Base-by-base conservation (phyloP, 2,797 vertebrate genomes). In the Hapalemur alaotrensis region DNA sequence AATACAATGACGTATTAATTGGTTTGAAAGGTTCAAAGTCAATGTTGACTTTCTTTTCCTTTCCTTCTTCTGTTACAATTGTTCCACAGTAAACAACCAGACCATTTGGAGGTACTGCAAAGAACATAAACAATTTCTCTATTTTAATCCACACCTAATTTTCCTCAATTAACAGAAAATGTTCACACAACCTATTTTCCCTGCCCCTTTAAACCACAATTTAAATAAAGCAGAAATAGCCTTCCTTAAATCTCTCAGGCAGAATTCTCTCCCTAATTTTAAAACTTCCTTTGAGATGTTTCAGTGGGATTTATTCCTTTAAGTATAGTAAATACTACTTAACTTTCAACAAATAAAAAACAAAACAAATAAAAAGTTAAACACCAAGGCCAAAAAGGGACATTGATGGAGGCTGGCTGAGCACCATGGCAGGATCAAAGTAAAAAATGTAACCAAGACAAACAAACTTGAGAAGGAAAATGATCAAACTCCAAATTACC, bases 11-110 rank as follows among this genome's bases (percentile, higher is more conserved):
- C 0, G 99, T 99, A 99, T 99, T 99, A 99, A 99, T 99, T 98
- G 99, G 99, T 99, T 99, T 99, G 98, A 99, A 99, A 98, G 99
- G 99, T 98, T 99, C 99, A 99, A 99, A 99, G 98, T 99, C 99
- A 81, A 99, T 99, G 98, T 99, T 99, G 97, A 99, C 99, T 99
- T 99, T 99, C 99, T 99, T 99, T 98, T 99, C 99, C 98, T 99
- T 99, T 98, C 99, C 99, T 99, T 99, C 99, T 98, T 99, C 99
- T 96, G 99, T 99, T 98, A 99, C 99, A 98, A 99, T 99, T 98
- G 99, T 99, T 98, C 99, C 99, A 99, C 99, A 99, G 98, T 99
- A 99, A 98, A 99, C 99, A 98, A 99, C 99, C 98, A 99, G 99
- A 97, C 99, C 99, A 98, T 99, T 99, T 97, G 99, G 99, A 98